phyloP scores from a whole-genome alignment of 2,797 vertebrate genomes.

The Microctenopoma stevenorrisi region DNA sequence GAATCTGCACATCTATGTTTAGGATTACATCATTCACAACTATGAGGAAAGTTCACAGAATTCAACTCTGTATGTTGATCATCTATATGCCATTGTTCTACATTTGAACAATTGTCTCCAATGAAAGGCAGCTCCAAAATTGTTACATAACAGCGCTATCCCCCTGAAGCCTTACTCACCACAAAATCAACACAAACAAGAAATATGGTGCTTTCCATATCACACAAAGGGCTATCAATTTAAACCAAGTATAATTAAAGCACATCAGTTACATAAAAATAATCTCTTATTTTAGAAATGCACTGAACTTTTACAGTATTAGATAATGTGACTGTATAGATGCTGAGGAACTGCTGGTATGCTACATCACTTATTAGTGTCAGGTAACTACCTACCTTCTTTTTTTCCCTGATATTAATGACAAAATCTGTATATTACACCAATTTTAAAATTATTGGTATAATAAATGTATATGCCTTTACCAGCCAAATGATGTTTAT shows the following conservation, averaged over 20 bases:
- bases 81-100: not conserved
- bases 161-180: not conserved
- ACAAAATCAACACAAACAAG: constrained; percentile 14
- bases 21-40: too few relatives aligned
- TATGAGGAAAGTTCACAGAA: too few relatives aligned
- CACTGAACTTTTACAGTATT: not conserved
- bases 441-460: not conserved
- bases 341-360: not conserved
- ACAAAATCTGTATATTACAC: not conserved
- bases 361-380: not conserved
- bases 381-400: too few relatives aligned
- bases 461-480: not conserved
- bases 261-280: not conserved
- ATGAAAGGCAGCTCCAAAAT: not conserved
- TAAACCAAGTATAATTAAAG: not conserved
- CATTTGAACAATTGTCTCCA: not conserved
- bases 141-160: constrained; percentile 17
- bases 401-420: not conserved
- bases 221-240: not conserved
- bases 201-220: constrained; percentile 16
- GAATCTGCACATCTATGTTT: too few relatives aligned
- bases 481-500: not conserved
- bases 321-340: not conserved
- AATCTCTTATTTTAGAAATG: not conserved
- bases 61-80: too few relatives aligned